phyloP scores from a whole-genome alignment of 2,888 invertebrate genomes.

The Tuberolachnus salignus region DNA sequence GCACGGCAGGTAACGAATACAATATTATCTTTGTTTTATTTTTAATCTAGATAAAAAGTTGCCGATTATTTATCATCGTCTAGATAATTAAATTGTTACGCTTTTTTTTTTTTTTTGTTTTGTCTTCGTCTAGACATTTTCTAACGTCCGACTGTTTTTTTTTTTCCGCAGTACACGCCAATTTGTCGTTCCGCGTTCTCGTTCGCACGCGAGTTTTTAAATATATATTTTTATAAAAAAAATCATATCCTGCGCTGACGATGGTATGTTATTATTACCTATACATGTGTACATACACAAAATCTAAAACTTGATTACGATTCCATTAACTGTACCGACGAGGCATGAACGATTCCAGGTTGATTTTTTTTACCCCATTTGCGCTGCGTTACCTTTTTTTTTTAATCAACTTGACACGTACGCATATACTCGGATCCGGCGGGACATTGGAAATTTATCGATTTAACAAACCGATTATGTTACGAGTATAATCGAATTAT shows the following conservation, averaged over 20 bases:
- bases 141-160: no score
- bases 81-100: no score
- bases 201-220: not conserved
- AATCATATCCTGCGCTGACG: not conserved
- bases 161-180: no score
- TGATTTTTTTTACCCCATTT: not conserved
- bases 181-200: no score
- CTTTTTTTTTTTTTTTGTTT: no score
- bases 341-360: not conserved
- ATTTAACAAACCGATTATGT: not conserved
- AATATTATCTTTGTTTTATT: no score
- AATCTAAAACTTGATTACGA: constrained; percentile 17
- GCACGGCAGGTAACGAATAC: no score
- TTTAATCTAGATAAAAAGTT: no score
- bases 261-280: not conserved
- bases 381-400: not conserved
- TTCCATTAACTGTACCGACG: not conserved
- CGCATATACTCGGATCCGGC: not conserved
- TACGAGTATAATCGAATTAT: not conserved
- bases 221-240: not conserved
- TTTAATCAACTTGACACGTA: not conserved
- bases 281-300: not conserved
- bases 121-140: no score
- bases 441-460: not conserved
- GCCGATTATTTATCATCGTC: no score